These are phyloP conservation scores for Shinisaurus crocodilurus DNA, from an alignment of 2,113 vertebrate species.

Conservation along the genomic window DNA sequence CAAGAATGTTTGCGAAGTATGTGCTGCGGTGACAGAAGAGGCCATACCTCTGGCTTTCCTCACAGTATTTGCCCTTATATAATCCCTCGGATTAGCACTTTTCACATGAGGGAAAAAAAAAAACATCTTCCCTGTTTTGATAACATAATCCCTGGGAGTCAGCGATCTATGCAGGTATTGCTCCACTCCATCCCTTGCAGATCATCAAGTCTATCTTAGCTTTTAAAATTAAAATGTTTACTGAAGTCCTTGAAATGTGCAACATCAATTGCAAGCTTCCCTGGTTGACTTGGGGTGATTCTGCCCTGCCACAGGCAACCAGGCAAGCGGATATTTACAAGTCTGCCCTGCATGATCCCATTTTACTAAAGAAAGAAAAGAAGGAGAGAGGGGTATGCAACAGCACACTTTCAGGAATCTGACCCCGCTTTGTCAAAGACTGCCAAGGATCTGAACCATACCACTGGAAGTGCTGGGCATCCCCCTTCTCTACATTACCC, in stretches of 20 bases:
- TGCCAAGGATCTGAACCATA: not conserved
- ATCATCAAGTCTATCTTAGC: not conserved
- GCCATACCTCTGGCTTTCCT: not conserved
- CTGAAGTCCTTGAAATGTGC: accelerated
- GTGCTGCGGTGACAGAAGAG: not conserved
- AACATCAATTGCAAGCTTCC: not conserved
- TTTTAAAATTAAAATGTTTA: not conserved
- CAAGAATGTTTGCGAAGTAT: slow-evolving; percentile 32
- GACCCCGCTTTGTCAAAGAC: no score
- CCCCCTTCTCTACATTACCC: not conserved
- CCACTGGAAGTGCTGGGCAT: not conserved
- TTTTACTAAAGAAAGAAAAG: not conserved
- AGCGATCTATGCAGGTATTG: not conserved
- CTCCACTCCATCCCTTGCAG: not conserved
- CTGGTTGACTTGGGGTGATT: not conserved
- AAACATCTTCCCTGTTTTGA: not conserved
- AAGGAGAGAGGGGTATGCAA: not conserved
- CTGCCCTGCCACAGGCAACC: no score
- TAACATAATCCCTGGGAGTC: not conserved
- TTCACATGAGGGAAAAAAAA: not conserved
- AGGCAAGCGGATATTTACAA: not conserved
- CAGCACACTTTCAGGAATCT: not conserved
- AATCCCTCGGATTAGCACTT: not conserved
- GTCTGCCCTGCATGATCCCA: not conserved
- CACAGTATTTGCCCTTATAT: not conserved